A percentile compares a stretch with the other conserved stretches of the same genome.
These are phyloP conservation scores for Tricholaema leucomelas DNA, from an alignment of 2,113 vertebrate genomes.

Conservation along the genomic window DNA sequence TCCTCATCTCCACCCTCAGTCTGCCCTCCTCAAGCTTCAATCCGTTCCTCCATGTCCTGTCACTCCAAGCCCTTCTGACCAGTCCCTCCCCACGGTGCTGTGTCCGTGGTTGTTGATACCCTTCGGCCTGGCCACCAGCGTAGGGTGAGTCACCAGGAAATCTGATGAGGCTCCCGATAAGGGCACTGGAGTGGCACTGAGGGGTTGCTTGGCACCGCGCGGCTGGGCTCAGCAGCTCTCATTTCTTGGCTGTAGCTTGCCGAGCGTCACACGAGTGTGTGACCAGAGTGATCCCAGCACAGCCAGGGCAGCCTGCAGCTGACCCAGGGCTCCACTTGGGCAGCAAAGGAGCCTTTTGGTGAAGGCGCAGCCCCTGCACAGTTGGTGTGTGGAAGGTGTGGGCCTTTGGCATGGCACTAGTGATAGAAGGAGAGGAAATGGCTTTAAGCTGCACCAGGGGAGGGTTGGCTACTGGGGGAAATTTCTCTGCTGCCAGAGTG, in stretches of 20 bases:
- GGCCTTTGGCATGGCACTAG: neutral
- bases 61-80: too few species aligned
- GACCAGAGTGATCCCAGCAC: rapidly evolving
- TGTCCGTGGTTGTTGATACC: neutral
- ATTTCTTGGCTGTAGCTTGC: neutral
- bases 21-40: too few species aligned
- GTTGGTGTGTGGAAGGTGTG: rapidly evolving
- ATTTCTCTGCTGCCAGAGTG: too few species aligned
- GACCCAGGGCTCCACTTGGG: neutral
- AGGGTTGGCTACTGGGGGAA: too few species aligned
- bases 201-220: neutral
- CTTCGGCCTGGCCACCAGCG: neutral
- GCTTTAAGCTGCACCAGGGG: too few species aligned
- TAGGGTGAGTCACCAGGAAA: slow-evolving; percentile 34
- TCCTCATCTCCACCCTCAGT: too few species aligned
- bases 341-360: neutral
- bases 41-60: too few species aligned
- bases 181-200: neutral
- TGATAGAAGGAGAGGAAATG: too few species aligned
- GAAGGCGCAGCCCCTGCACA: neutral
- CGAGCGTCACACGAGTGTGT: neutral
- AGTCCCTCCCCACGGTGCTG: neutral
- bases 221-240: neutral
- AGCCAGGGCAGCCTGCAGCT: neutral
- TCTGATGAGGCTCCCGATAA: slow-evolving; percentile 33